A percentile compares a stretch with the other conserved stretches of the same genome.
phyloP scores from a whole-genome alignment of 2,888 invertebrate genomes.

The Agrotis segetum region DNA sequence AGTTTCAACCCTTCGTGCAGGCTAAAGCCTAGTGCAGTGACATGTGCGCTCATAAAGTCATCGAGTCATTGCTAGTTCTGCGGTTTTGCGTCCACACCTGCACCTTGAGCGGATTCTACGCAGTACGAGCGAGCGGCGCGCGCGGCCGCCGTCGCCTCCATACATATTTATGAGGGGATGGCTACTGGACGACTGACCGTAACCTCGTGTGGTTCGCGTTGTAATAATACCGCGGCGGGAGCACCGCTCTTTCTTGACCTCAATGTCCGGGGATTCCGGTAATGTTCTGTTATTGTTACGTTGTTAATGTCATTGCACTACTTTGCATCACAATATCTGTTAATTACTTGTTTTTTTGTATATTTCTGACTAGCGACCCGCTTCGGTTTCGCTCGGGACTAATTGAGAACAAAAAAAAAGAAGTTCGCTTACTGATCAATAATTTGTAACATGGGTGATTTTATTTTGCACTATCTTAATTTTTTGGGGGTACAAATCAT shows the following conservation, averaged over 20 bases:
- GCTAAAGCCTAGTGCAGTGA: neutral
- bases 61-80: neutral
- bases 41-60: no score
- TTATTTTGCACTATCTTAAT: no score
- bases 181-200: slow-evolving; percentile 23
- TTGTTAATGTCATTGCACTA: neutral
- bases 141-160: neutral
- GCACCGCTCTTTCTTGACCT: slow-evolving; percentile 1
- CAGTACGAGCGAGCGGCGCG: neutral
- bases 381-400: no score
- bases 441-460: no score
- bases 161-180: slow-evolving; percentile 12
- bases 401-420: no score
- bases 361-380: no score
- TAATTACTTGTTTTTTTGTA: no score
- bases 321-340: neutral
- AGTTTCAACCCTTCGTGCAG: neutral
- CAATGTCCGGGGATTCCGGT: neutral
- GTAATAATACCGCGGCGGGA: slow-evolving; percentile 2
- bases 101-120: neutral
- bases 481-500: no score
- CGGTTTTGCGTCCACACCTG: neutral
- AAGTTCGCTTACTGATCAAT: no score
- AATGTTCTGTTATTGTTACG: neutral
- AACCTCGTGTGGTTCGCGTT: neutral